Evolutionary conservation across 2,888 invertebrate species (phyloP).

Genomic region (Leucoptera coffeella): DNA sequence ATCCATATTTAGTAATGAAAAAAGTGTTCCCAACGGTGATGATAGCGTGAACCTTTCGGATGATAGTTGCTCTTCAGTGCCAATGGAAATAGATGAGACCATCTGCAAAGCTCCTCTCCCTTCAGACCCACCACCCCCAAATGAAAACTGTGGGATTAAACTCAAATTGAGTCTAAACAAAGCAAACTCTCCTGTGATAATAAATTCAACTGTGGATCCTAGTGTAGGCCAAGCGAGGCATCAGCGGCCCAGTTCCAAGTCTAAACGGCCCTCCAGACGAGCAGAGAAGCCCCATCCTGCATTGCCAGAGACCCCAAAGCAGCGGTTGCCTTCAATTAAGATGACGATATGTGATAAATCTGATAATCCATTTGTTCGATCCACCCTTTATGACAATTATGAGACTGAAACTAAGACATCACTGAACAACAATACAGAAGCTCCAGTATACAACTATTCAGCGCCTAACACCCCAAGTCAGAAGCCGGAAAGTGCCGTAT

Average conservation of each 20-base stretch:
- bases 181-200: constrained; percentile 42
- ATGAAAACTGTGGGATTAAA: constrained; percentile 37
- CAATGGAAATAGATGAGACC: constrained; percentile 14
- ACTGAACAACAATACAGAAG: constrained; percentile 34
- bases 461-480: constrained; percentile 12
- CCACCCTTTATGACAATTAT: constrained; percentile 34
- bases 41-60: constrained; percentile 26
- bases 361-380: constrained; percentile 41
- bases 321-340: constrained; percentile 27
- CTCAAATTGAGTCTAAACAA: constrained; percentile 41
- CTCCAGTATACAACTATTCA: no score
- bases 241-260: constrained; percentile 30
- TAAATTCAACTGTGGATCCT: constrained; percentile 46
- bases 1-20: no score
- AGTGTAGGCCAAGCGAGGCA: constrained; percentile 27
- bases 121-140: constrained; percentile 12
- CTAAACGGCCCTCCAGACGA: constrained; percentile 35
- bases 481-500: constrained; percentile 29
- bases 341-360: constrained; percentile 48
- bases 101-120: constrained; percentile 8
- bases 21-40: constrained; percentile 23
- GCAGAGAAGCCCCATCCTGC: constrained; percentile 22
- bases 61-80: constrained; percentile 24
- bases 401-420: constrained; percentile 28
- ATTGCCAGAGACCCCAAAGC: constrained; percentile 10